Percentiles rank a stretch among this genome's conserved stretches.
Conservation (phyloP, 1,140 invertebrate species). For the Forficula auricularia region DNA sequence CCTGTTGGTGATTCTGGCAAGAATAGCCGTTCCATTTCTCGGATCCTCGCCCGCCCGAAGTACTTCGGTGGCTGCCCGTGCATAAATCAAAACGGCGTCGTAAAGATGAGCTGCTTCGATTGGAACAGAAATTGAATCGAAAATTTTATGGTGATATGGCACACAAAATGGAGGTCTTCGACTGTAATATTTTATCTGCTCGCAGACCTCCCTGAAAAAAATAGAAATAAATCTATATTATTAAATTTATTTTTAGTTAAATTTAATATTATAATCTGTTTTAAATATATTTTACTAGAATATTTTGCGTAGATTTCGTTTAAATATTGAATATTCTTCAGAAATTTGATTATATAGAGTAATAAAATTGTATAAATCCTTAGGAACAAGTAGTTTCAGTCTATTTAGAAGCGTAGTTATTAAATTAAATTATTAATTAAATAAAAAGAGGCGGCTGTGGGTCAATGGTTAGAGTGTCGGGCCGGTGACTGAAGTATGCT, state of each 20-base stretch:
- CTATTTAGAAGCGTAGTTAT: no score
- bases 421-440: no score
- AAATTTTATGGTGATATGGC: constrained; percentile 50
- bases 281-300: not conserved
- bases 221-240: constrained; percentile 3
- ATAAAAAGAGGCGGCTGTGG: no score
- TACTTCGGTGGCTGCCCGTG: constrained; percentile 52
- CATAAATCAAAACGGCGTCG: constrained; percentile 75
- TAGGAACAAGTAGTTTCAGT: no score
- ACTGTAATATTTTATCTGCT: constrained; percentile 45
- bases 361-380: no score
- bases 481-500: no score
- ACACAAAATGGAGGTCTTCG: constrained; percentile 49
- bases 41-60: constrained; percentile 44
- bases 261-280: not conserved
- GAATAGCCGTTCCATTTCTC: constrained; percentile 50
- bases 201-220: constrained; percentile 36
- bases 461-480: no score
- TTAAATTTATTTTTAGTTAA: constrained; percentile 1
- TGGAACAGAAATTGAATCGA: constrained; percentile 48
- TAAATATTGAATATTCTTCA: no score
- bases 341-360: no score
- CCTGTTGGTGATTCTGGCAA: constrained; percentile 47
- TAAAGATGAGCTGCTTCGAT: constrained; percentile 73
- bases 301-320: no score